Base-by-base conservation (phyloP, 2,888 invertebrate genomes). In the Apamea anceps region DNA sequence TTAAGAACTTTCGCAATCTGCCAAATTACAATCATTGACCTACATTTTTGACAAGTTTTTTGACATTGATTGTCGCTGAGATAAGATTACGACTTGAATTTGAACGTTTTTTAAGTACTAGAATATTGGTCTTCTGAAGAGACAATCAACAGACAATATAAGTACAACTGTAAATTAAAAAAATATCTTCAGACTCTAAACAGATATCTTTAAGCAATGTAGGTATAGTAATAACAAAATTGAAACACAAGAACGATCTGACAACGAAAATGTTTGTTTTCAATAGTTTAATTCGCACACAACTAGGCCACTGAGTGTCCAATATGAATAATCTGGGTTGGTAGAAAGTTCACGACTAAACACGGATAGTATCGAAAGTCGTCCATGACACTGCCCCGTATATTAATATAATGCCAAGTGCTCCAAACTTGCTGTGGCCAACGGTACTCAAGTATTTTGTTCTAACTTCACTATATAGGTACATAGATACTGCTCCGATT, bases 271-370 rank as follows among this genome's bases (percentile, higher is more conserved):
- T 74, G 67, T 72, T 83, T 57, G n/a, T 25, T 37, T 70, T 28
- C 48, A 68, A 75, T 42, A 71, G 18, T 32, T 65, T 67, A 79
- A 80, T 80, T 74, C 42, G 71, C 72, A 28, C 77, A 77, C 66
- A 77, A 77, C 76, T 67, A 80, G 79, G 80, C 60, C 76, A 76
- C 72, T 25, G 57, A 70, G 66, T 63, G 32, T 28, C 72, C 72
- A 72, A 65, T 70, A 74, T 78, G 76, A 71, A 71, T 67, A 78
- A 87, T 74, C 85, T 81, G 81, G 86, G 85, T 86, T 81, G 60
- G 75, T 87, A 89, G 88, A 89, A 89, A 89, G 88, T 89, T 85
- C 66, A 84, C 79, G 60, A 80, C 76, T 81, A 82, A 79, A 75
- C 71, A 73, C 62, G 77, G 78, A 84, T 75, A 72, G 76, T 42